Percentiles rank a stretch among this genome's conserved stretches.
phyloP scores from a whole-genome alignment of 2,113 vertebrate species.

The Lepus americanus region DNA sequence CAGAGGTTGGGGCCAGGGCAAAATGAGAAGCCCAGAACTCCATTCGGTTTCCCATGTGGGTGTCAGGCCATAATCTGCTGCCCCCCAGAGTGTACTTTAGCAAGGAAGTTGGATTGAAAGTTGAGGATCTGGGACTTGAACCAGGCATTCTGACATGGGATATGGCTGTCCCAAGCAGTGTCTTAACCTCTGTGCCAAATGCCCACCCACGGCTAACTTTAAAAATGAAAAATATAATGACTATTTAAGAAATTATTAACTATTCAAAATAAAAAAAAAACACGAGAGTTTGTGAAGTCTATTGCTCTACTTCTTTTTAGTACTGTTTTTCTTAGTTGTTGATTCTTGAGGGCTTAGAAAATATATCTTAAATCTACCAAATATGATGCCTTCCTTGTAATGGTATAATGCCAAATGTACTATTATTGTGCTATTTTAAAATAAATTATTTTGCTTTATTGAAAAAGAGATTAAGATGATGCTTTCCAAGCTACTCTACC shows the following conservation, averaged over 20 bases:
- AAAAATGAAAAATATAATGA: neutral
- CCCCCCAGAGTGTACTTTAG: too few species aligned
- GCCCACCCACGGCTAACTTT: neutral
- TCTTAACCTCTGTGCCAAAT: too few species aligned
- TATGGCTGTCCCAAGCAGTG: too few species aligned
- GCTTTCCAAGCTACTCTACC: slow-evolving; percentile 50
- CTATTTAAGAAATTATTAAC: slow-evolving; percentile 17
- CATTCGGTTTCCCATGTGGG: too few species aligned
- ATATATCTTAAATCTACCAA: slow-evolving; percentile 25
- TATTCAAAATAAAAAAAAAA: neutral
- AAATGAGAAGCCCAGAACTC: too few species aligned
- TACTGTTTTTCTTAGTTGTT: neutral
- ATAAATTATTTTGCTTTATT: slow-evolving; percentile 29
- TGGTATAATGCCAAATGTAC: slow-evolving; percentile 12
- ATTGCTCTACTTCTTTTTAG: slow-evolving; percentile 42
- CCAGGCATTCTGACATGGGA: too few species aligned
- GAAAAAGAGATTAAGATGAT: slow-evolving; percentile 52
- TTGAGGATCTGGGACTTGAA: too few species aligned
- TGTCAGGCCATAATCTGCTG: too few species aligned
- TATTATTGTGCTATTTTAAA: slow-evolving; percentile 51
- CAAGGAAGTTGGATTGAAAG: too few species aligned
- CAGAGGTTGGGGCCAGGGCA: too few species aligned
- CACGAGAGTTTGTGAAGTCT: neutral
- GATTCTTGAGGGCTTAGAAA: neutral
- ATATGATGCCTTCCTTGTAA: slow-evolving; percentile 19